These are phyloP conservation scores for Agapornis canus DNA, from an alignment of 2,797 vertebrate species.

Conservation along the genomic window DNA sequence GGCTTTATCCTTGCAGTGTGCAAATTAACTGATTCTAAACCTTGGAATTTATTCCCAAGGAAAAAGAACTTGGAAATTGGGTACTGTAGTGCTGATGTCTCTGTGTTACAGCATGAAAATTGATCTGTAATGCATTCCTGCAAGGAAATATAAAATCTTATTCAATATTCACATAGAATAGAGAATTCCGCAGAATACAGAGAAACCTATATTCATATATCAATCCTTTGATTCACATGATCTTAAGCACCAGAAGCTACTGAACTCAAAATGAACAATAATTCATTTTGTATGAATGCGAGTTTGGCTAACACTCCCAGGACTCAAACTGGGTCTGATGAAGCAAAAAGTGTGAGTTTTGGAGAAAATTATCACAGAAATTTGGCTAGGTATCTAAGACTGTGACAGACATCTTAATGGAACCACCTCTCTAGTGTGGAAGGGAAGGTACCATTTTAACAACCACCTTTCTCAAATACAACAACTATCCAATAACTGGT, in stretches of 20 bases:
- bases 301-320: neutral
- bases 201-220: neutral
- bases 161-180: neutral
- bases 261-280: neutral
- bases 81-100: neutral
- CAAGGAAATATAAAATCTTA: neutral
- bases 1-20: neutral
- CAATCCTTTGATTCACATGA: neutral
- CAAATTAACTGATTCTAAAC: neutral
- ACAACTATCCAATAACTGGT: neutral
- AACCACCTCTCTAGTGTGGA: neutral
- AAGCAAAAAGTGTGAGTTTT: neutral
- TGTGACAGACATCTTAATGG: neutral
- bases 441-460: neutral
- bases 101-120: neutral
- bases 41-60: neutral
- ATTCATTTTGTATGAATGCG: neutral
- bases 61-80: neutral
- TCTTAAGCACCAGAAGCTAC: neutral
- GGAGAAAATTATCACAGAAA: neutral
- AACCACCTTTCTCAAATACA: neutral
- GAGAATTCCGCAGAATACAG: neutral
- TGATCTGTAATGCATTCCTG: neutral
- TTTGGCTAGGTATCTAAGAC: neutral
- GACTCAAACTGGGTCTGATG: neutral